These are phyloP conservation scores for Anas bernieri DNA, from an alignment of 2,797 vertebrate genomes.

Conservation along the genomic window DNA sequence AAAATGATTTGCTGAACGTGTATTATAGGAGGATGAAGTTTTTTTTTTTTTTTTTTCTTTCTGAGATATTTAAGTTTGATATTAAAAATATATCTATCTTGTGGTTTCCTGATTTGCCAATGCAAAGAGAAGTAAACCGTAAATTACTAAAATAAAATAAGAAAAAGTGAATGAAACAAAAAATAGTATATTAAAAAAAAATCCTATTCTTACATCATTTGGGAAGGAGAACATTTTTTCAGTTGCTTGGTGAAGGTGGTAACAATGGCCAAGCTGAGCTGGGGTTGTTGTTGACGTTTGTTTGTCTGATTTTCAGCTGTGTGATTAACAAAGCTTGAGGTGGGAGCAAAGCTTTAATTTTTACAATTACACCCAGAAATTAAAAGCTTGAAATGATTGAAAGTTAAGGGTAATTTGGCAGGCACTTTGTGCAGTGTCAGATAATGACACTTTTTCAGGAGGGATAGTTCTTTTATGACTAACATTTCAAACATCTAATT, in stretches of 20 bases:
- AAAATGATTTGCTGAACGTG: background rate
- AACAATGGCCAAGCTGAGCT: background rate
- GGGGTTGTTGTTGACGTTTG: background rate
- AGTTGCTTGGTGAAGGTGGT: background rate
- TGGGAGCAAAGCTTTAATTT: slow-evolving; percentile 44
- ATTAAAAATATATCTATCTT: background rate
- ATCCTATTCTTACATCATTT: background rate
- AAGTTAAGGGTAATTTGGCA: slow-evolving; percentile 21
- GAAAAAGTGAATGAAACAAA: background rate
- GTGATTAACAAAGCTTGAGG: background rate
- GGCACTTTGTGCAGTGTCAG: background rate
- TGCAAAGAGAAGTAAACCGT: background rate
- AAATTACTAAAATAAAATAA: background rate
- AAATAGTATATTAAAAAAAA: background rate
- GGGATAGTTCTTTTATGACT: slow-evolving; percentile 28
- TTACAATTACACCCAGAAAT: slow-evolving; percentile 38
- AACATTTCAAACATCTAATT: slow-evolving; percentile 6
- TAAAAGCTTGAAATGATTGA: slow-evolving; percentile 32
- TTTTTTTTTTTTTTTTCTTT: background rate
- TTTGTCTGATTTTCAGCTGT: background rate
- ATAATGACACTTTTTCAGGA: slow-evolving; percentile 27
- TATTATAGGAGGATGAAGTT: background rate
- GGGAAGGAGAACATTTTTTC: background rate
- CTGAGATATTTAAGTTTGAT: background rate
- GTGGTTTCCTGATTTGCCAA: background rate